Evolutionary conservation across 2,797 vertebrate genomes (phyloP).

Genomic region (Rhinella marina): DNA sequence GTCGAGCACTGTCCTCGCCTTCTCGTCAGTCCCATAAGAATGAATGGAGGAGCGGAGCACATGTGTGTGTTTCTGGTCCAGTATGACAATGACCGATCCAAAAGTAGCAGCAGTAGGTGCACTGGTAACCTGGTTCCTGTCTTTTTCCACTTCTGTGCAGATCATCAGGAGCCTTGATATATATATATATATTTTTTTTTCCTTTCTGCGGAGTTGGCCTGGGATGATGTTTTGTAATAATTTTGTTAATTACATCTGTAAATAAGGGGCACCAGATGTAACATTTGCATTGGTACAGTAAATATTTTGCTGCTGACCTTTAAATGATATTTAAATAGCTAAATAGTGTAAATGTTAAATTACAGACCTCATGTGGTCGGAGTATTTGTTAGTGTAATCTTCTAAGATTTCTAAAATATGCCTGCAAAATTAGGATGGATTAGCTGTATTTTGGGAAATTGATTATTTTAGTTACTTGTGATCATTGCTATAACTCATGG

Average conservation of each 20-base stretch:
- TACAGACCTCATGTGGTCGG: no score
- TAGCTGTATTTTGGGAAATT: not conserved
- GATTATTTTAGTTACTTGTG: not conserved
- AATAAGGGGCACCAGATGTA: conserved; percentile 3
- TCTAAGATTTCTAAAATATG: not conserved
- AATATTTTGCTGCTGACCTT: conserved; percentile 26
- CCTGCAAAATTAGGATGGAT: not conserved
- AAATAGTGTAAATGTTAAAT: not conserved
- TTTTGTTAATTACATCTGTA: conserved; percentile 12
- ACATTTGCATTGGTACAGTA: conserved; percentile 14
- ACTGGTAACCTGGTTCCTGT: no score
- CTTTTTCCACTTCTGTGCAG: no score
- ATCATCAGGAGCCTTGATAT: no score
- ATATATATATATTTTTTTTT: not conserved
- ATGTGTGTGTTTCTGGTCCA: no score
- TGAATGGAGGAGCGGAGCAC: no score
- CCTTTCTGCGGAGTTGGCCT: not conserved
- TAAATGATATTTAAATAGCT: not conserved
- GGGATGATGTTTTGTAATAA: not conserved
- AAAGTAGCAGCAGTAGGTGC: no score
- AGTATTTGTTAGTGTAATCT: not conserved
- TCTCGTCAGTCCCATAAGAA: no score
- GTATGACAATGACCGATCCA: no score
- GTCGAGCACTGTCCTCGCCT: no score
- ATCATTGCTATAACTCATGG: not conserved